Percentiles rank a stretch among this genome's conserved stretches.
Evolutionary conservation across 37 sponge, comb jelly and placozoan species (phyloP).

Genomic region (Hormiphora californensis): DNA sequence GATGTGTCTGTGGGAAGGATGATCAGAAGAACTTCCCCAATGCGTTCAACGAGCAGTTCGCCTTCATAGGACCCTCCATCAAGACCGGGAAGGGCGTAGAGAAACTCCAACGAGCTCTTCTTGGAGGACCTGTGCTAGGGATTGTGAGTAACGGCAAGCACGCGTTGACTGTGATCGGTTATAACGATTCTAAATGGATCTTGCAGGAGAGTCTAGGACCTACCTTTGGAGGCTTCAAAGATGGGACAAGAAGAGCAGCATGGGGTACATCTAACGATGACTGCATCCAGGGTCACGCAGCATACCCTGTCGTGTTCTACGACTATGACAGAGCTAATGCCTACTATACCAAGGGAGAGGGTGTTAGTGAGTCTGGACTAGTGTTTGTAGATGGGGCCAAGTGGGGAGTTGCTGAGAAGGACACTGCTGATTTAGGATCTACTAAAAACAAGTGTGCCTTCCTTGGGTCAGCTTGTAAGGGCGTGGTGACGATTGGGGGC

Average conservation of each 20-base stretch:
- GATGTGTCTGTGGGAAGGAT: not conserved
- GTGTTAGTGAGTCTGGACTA: not conserved
- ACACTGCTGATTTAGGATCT: not conserved
- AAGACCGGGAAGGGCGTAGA: not conserved
- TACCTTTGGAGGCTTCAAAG: not conserved
- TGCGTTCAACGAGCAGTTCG: constrained; percentile 31
- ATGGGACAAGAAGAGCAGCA: not conserved
- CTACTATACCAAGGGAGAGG: constrained; percentile 22
- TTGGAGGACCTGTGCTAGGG: not conserved
- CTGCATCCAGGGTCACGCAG: not conserved
- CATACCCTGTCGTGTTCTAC: not conserved
- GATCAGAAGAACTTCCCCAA: not conserved
- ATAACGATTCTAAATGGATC: not conserved
- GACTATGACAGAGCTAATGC: constrained; percentile 50
- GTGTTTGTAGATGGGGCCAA: not conserved
- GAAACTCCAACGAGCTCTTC: not conserved
- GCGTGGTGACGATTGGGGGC: not conserved
- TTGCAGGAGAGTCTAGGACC: constrained; percentile 29
- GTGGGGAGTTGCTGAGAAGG: not conserved
- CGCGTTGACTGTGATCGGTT: constrained; percentile 37
- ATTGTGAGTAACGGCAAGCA: not conserved
- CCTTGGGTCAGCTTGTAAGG: constrained; percentile 42
- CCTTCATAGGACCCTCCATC: not conserved
- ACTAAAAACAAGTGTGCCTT: constrained; percentile 51
- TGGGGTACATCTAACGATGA: not conserved